Conservation (phyloP, 2,888 invertebrate species). For the Euspilapteryx auroguttella region DNA sequence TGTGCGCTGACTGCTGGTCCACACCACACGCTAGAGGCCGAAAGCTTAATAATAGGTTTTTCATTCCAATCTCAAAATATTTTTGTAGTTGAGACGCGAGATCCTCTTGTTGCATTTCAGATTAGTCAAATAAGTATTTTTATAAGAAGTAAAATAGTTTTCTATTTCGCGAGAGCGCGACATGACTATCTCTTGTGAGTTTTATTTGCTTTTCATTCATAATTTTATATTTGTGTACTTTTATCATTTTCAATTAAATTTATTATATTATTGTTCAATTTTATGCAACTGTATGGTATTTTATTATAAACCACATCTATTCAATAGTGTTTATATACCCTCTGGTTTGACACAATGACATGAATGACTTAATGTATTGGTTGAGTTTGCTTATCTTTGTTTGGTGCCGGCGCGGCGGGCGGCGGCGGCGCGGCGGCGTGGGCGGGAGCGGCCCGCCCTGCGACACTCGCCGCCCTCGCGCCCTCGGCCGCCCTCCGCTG, state of each 20-base stretch:
- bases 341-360: no score
- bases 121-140: slow-evolving; percentile 60
- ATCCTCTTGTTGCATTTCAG: slow-evolving; percentile 59
- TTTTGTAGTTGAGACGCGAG: slow-evolving; percentile 56
- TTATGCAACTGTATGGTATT: slow-evolving; percentile 17
- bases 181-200: slow-evolving; percentile 56
- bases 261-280: slow-evolving; percentile 55
- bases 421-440: slow-evolving; percentile 16
- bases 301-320: slow-evolving; percentile 2
- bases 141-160: slow-evolving; percentile 58
- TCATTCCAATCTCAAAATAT: slow-evolving; percentile 62
- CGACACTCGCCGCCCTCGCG: slow-evolving; percentile 23
- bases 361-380: no score
- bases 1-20: no score
- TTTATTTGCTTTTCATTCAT: slow-evolving; percentile 54
- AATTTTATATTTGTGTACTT: slow-evolving; percentile 46
- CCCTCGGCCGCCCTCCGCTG: no score
- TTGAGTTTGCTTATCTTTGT: no score
- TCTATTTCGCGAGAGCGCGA: slow-evolving; percentile 51
- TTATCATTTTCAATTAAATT: slow-evolving; percentile 52
- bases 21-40: no score
- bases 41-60: slow-evolving; percentile 40
- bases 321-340: no score
- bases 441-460: slow-evolving; percentile 22
- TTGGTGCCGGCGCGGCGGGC: background rate